Evolutionary conservation across 2,888 invertebrate species (phyloP), one percentile per base, ranked within the genome.

Genomic region (Cheilosia impressa): DNA sequence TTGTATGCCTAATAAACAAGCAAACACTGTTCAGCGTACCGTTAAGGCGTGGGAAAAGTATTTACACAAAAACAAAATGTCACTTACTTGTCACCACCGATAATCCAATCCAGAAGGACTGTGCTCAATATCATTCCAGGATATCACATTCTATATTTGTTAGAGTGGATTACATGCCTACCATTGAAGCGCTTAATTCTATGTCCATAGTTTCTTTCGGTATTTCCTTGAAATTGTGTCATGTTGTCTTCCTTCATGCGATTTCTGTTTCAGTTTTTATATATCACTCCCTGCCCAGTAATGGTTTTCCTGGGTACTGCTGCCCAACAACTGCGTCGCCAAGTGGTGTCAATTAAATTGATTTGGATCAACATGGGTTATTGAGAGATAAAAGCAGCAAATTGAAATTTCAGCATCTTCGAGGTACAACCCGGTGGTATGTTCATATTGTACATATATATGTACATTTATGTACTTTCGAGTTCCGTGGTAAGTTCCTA

Each of bases 301-400:
- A 72, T 53, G 15, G 15, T 62, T 72, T 41, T 52, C 27, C 43
- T 19, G 5, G 2, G 17, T 24, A 10, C 38, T 17, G 19, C 52
- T 52, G 5, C 2, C 4, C n/a, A 2, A 58, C 24, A 47, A 9
- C 52, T 43, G 15, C 45, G 57, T 34, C 43, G 17, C 53, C 63
- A 31, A 62, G 62, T 63, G 63, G 4, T 75, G 47, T 65, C 65
- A 65, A 55, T 63, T n/a, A 45, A 75, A 75, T 75, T 57, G 75
- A 75, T 57, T 45, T 15, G 65, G 57, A 63, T 75, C 65, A 75
- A 47, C 38, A 24, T 55, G 47, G 45, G 65, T 15, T 69, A 57
- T 13, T 50, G 4, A 6, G 19, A 24, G 57, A 75, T 75, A 38
- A 38, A 31, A 47, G 45, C 55, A 27, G 19, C 13, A 75, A 75